A percentile compares a stretch with the other conserved stretches of the same genome.
phyloP scores from a whole-genome alignment of 2,888 invertebrate genomes.

The Drosophila differens region DNA sequence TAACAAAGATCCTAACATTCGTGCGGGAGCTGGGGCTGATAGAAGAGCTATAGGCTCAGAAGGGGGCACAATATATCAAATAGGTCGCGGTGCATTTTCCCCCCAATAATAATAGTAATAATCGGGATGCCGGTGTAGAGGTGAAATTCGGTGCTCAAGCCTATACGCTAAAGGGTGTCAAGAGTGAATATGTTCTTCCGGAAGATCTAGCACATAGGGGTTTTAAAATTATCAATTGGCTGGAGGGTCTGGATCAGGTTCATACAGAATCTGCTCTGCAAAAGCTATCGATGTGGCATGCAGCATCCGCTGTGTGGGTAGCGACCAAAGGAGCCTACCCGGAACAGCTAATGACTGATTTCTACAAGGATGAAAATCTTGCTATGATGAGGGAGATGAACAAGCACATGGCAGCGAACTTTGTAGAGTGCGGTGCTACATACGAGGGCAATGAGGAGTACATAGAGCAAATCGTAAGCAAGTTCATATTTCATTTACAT shows the following conservation, averaged over 20 bases:
- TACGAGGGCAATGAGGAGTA: slow-evolving; percentile 56
- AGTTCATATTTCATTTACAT: not conserved
- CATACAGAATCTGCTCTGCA: slow-evolving; percentile 70
- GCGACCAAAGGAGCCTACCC: slow-evolving; percentile 62
- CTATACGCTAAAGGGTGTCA: slow-evolving; percentile 58
- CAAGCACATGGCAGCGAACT: slow-evolving; percentile 17
- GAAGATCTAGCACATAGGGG: slow-evolving; percentile 74
- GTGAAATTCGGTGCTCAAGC: slow-evolving; percentile 69
- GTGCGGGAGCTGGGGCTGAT: too few species aligned
- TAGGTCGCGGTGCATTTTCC: too few species aligned
- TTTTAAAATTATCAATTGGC: slow-evolving; percentile 72
- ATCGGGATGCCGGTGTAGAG: slow-evolving; percentile 61
- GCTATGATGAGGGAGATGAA: slow-evolving; percentile 33
- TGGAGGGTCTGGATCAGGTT: slow-evolving; percentile 72
- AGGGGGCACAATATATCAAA: too few species aligned
- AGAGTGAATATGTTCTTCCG: slow-evolving; percentile 57
- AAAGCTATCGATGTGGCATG: slow-evolving; percentile 81
- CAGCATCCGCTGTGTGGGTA: slow-evolving; percentile 71
- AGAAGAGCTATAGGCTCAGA: too few species aligned
- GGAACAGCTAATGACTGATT: slow-evolving; percentile 13
- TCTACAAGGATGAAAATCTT: slow-evolving; percentile 44
- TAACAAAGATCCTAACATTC: too few species aligned
- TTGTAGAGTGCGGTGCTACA: slow-evolving; percentile 43
- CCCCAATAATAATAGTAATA: too few species aligned
- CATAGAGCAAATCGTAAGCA: slow-evolving; percentile 63